Evolutionary conservation across 2,888 invertebrate genomes (phyloP).

Genomic region (Caenorhabditis plicata): DNA sequence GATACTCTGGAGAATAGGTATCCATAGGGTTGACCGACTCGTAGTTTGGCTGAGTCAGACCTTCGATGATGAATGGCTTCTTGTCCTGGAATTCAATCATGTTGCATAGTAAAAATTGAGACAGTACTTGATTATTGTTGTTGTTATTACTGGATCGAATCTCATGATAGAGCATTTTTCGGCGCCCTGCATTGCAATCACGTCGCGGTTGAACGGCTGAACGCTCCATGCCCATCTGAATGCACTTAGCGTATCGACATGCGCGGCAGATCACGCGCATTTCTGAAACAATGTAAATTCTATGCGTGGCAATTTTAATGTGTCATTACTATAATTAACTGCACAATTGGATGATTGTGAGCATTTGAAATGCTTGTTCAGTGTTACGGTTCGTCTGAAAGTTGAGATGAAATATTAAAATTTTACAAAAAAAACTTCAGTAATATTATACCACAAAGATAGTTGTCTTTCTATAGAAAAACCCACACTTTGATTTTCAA

Average conservation of each 20-base stretch:
- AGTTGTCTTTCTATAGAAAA: too few species aligned
- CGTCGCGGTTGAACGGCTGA: conserved; percentile 48
- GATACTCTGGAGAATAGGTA: conserved; percentile 12
- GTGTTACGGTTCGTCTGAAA: conserved; percentile 47
- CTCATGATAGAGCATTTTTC: conserved; percentile 38
- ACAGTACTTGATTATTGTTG: not conserved
- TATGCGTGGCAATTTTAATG: too few species aligned
- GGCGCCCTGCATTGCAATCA: conserved; percentile 45
- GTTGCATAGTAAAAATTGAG: not conserved
- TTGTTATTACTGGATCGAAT: too few species aligned
- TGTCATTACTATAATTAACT: conserved; percentile 46
- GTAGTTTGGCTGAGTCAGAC: not conserved
- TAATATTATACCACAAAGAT: too few species aligned
- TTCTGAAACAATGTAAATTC: conserved; percentile 25
- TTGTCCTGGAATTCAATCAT: too few species aligned
- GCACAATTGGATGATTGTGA: conserved; percentile 31
- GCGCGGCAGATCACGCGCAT: conserved; percentile 51
- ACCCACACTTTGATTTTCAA: too few species aligned
- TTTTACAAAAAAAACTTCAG: too few species aligned
- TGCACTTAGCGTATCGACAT: conserved; percentile 46
- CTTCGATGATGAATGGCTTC: not conserved
- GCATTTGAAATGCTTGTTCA: conserved; percentile 43
- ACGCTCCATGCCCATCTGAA: conserved; percentile 44
- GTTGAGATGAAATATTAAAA: too few species aligned
- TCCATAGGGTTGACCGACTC: not conserved